A percentile compares a stretch with the other conserved stretches of the same genome.
Evolutionary conservation across 2,113 vertebrate genomes (phyloP).

Genomic region (Xiphophorus couchianus): DNA sequence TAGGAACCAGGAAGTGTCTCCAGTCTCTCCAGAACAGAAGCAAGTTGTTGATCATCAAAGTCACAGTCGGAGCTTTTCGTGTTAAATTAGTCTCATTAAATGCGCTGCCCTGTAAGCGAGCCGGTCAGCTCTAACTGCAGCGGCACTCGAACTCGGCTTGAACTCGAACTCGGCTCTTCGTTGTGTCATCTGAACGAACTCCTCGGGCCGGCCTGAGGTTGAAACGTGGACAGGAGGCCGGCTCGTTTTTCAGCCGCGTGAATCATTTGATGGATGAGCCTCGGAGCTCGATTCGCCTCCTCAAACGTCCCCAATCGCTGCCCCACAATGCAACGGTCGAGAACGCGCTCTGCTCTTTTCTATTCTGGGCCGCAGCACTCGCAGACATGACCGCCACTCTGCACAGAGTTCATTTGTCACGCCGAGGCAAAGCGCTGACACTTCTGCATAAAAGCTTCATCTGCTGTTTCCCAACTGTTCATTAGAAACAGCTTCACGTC

Average conservation of each 20-base stretch:
- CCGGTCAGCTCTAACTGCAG: neutral
- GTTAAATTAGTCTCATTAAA: slow-evolving; percentile 14
- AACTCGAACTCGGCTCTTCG: neutral
- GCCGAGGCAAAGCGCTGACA: slow-evolving; percentile 39
- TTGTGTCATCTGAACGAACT: slow-evolving; percentile 17
- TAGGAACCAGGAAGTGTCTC: neutral
- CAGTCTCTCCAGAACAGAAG: neutral
- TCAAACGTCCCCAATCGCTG: slow-evolving; percentile 36
- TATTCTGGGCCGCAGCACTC: slow-evolving; percentile 38
- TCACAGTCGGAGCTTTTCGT: neutral
- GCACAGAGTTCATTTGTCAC: slow-evolving; percentile 64
- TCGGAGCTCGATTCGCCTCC: slow-evolving; percentile 34
- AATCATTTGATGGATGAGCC: slow-evolving; percentile 69
- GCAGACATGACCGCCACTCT: slow-evolving; percentile 37
- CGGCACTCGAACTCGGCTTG: neutral
- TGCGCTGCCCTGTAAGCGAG: slow-evolving; percentile 13
- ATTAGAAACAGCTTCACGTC: neutral
- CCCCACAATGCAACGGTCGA: slow-evolving; percentile 56
- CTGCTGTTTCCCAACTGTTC: neutral
- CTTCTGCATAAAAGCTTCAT: slow-evolving; percentile 2
- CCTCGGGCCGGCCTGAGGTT: slow-evolving; percentile 4
- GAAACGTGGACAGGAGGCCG: neutral
- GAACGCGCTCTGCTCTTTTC: slow-evolving; percentile 44
- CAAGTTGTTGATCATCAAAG: neutral
- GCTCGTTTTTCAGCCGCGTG: slow-evolving; percentile 14